Evolutionary conservation across 1,140 invertebrate species (phyloP), one percentile per base, ranked within the genome.

Genomic region (Pseudomyrmex dendroicus): DNA sequence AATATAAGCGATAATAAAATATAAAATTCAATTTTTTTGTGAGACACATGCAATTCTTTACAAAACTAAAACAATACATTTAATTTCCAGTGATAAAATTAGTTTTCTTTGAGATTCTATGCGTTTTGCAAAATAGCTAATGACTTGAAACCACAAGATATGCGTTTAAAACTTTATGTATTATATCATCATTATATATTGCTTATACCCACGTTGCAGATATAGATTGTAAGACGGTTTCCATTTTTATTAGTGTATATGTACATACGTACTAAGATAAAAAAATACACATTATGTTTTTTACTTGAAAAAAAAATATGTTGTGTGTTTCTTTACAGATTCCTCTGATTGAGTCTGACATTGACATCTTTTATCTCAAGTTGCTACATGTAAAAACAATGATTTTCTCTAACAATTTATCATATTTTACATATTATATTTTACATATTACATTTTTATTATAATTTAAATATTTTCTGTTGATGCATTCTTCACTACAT

Each of bases 221-320:
- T 20, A 20, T 87, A 87, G 74, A 73, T 72, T 1, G 17, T 86
- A 87, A 87, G 82, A 52, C 46, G 73, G 68, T 87, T 87, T 46
- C 82, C 70, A 86, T 80, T 84, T 87, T 87, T 64, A 88, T 83
- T 85, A 80, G 50, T 88, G 86, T 89, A 86, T 86, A 84, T 89
- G 88, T 78, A 86, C 74, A 73, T 88, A 88, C 20, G 10, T 88
- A 74, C 70, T 78, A 89, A 88, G 84, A 82, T 83, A 62, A 88
- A 88, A 35, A 88, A 85, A 86, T 88, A 89, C 59, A 89, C 56
- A 88, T 89, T 89, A 87, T 86, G 87, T 88, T 88, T 88, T 88
- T 85, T 88, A 88, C 87, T 85, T 87, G 74, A 87, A 9, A 1
- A 12, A 80, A 7, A 70, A 1, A 8, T 13, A 4, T 59, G 35